phyloP scores from a whole-genome alignment of 2,888 invertebrate genomes.

The Diloba caeruleocephala region DNA sequence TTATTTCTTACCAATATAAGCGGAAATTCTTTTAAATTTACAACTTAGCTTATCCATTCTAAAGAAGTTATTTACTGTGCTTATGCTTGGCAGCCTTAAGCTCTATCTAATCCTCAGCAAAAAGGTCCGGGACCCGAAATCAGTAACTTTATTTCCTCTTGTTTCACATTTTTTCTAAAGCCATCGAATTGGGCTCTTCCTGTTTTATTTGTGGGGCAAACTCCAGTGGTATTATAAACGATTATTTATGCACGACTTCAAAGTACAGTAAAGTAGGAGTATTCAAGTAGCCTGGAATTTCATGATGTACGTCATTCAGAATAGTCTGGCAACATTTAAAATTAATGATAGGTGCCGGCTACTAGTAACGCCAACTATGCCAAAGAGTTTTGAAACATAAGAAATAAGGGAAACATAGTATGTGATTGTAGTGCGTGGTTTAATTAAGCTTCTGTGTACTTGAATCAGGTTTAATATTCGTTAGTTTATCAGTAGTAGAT shows the following conservation, averaged over 20 bases:
- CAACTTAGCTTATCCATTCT: constrained; percentile 17
- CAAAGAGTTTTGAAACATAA: too few relatives aligned
- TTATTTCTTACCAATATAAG: constrained; percentile 22
- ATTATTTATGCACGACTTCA: constrained; percentile 3
- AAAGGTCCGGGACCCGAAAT: constrained; percentile 30
- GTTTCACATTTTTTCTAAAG: constrained; percentile 37
- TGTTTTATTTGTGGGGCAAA: constrained; percentile 13
- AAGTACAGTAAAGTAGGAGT: not conserved
- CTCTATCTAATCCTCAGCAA: constrained; percentile 35
- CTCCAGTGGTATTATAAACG: constrained; percentile 12
- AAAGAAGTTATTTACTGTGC: constrained; percentile 31
- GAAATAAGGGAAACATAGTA: too few relatives aligned
- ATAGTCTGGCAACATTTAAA: too few relatives aligned
- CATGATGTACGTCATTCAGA: too few relatives aligned
- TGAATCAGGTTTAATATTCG: too few relatives aligned
- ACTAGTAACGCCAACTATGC: too few relatives aligned
- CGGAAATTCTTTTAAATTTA: constrained; percentile 24
- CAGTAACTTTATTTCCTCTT: constrained; percentile 38
- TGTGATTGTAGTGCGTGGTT: too few relatives aligned
- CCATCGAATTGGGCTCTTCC: constrained; percentile 5
- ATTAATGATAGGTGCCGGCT: too few relatives aligned
- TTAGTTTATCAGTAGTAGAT: too few relatives aligned
- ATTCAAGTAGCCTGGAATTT: too few relatives aligned
- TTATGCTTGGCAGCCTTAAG: constrained; percentile 22
- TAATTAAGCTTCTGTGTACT: too few relatives aligned